A percentile compares a stretch with the other conserved stretches of the same genome.
Evolutionary conservation across 2,797 vertebrate genomes (phyloP).

Genomic region (Neosalanx taihuensis): DNA sequence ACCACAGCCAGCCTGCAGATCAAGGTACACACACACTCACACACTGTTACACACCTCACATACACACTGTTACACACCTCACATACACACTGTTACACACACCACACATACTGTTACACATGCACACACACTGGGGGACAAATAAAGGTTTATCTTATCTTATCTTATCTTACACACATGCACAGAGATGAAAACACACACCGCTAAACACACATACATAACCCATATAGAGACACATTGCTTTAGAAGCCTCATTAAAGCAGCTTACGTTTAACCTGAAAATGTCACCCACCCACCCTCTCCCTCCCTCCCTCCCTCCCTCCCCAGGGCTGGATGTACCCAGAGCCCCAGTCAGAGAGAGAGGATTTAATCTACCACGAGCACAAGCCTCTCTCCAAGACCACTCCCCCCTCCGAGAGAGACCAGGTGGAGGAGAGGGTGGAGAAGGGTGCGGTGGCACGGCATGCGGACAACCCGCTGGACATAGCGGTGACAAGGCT

Average conservation of each 20-base stretch:
- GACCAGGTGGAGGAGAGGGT: constrained; percentile 80
- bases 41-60: background rate
- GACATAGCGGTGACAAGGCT: constrained; percentile 99
- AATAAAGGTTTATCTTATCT: too few species aligned
- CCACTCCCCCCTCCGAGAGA: constrained; percentile 58
- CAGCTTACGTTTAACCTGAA: background rate
- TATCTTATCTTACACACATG: background rate
- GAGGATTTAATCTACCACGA: constrained; percentile 98
- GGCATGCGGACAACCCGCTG: constrained; percentile 97
- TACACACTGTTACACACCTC: background rate
- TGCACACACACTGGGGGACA: background rate
- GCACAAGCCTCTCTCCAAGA: constrained; percentile 85
- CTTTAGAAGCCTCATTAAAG: background rate
- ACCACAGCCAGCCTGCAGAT: constrained; percentile 97
- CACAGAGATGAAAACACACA: background rate
- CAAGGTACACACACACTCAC: constrained; percentile 76
- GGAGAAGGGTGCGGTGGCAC: constrained; percentile 83
- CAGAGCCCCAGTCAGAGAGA: constrained; percentile 93
- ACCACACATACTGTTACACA: background rate
- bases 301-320: background rate
- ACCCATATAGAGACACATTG: background rate
- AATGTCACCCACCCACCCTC: too few species aligned
- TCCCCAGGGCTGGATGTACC: constrained; percentile 92
- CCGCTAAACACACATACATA: background rate
- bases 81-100: too few species aligned